These are phyloP conservation scores for Isichthys henryi DNA, from an alignment of 2,113 vertebrate species.

Conservation along the genomic window DNA sequence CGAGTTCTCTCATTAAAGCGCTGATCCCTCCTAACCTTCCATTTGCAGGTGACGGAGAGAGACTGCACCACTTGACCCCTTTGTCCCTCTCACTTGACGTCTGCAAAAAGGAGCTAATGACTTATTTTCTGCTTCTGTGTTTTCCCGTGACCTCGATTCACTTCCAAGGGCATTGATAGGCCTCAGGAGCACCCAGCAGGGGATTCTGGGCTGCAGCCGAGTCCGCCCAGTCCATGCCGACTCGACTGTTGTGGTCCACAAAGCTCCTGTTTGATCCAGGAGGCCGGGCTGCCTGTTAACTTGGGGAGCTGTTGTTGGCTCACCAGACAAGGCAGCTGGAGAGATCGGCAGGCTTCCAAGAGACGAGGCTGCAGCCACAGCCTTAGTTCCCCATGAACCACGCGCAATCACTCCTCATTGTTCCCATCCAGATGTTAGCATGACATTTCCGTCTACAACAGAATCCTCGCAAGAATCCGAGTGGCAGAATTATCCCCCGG, in stretches of 20 bases:
- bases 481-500: background rate
- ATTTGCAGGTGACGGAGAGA: background rate
- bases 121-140: background rate
- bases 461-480: background rate
- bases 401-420: background rate
- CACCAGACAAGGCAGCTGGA: background rate
- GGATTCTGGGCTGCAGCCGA: background rate
- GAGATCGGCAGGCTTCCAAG: background rate
- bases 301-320: background rate
- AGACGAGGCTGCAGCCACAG: background rate
- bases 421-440: background rate
- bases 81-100: background rate
- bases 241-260: background rate
- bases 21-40: background rate
- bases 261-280: background rate
- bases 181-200: background rate
- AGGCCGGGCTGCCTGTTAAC: background rate
- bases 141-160: background rate
- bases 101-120: conserved; percentile 5
- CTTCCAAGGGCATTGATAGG: background rate
- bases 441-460: background rate
- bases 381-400: background rate
- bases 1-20: background rate
- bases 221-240: background rate
- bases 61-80: background rate